These are phyloP conservation scores for Drosophila meridiana DNA, from an alignment of 2,888 invertebrate genomes.

Conservation along the genomic window DNA sequence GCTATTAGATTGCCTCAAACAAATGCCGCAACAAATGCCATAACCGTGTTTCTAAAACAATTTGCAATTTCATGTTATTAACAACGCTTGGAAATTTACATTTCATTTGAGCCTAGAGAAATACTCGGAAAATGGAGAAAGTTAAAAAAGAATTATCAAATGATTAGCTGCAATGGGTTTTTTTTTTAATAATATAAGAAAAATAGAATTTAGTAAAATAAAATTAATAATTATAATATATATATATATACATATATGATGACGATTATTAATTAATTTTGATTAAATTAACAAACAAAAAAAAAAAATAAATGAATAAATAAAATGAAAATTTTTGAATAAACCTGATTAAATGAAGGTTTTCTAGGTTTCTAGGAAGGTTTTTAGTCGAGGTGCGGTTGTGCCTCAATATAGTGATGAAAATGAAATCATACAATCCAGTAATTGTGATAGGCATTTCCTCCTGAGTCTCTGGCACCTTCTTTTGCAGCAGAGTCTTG, in stretches of 20 bases:
- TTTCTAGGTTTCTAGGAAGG: too few relatives aligned
- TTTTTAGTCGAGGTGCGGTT: too few relatives aligned
- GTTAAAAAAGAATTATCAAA: not conserved
- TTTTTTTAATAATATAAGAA: not conserved
- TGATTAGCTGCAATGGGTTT: not conserved
- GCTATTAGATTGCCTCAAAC: conserved; percentile 30
- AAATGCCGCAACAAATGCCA: conserved; percentile 41
- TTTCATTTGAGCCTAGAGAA: conserved; percentile 24
- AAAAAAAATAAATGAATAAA: too few relatives aligned
- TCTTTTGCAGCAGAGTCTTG: too few relatives aligned
- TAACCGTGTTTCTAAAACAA: conserved; percentile 39
- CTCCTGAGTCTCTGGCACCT: too few relatives aligned
- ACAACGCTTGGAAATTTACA: conserved; percentile 42
- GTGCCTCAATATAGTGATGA: too few relatives aligned
- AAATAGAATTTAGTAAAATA: not conserved
- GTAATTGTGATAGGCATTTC: too few relatives aligned
- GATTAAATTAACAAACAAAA: not conserved
- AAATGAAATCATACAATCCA: too few relatives aligned
- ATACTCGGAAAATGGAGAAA: not conserved
- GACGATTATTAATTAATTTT: not conserved
- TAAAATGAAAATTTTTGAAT: too few relatives aligned
- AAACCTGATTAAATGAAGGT: too few relatives aligned
- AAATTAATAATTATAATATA: not conserved
- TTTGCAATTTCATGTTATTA: conserved; percentile 54
- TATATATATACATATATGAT: not conserved